Conservation (phyloP, 2,113 vertebrate genomes). For the Phodopus roborovskii region DNA sequence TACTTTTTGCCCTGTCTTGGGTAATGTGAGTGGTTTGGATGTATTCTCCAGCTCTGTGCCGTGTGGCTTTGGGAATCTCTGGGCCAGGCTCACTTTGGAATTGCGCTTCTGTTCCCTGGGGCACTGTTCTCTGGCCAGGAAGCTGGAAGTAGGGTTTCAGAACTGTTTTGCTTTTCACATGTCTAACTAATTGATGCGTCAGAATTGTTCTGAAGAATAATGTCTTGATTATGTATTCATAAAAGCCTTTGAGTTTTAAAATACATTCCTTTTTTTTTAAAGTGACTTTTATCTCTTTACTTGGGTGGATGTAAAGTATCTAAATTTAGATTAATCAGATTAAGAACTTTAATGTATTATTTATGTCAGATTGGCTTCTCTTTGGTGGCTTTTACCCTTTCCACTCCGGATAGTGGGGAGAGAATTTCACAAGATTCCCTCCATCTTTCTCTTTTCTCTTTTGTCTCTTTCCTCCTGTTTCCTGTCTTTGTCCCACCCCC, state of each 20-base stretch:
- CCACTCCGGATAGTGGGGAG: constrained; percentile 5
- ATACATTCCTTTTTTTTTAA: constrained; percentile 33
- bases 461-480: background rate
- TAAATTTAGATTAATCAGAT: constrained; percentile 61
- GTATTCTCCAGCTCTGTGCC: background rate
- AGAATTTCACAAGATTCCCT: constrained; percentile 14
- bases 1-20: background rate
- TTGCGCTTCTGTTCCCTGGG: constrained; percentile 29
- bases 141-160: constrained; percentile 28
- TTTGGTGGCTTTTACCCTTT: constrained; percentile 26
- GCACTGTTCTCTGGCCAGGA: constrained; percentile 48
- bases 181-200: constrained; percentile 56
- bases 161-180: constrained; percentile 66
- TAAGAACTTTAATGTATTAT: constrained; percentile 54
- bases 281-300: constrained; percentile 57
- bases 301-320: constrained; percentile 11
- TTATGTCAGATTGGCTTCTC: constrained; percentile 44
- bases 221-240: constrained; percentile 59
- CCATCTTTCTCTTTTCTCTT: background rate
- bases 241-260: constrained; percentile 64
- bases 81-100: constrained; percentile 35
- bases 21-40: background rate
- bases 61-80: constrained; percentile 35
- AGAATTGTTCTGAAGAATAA: constrained; percentile 57
- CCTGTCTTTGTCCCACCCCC: too few species aligned